These are phyloP conservation scores for Megathymus violae DNA, from an alignment of 1,140 invertebrate species.

Conservation along the genomic window DNA sequence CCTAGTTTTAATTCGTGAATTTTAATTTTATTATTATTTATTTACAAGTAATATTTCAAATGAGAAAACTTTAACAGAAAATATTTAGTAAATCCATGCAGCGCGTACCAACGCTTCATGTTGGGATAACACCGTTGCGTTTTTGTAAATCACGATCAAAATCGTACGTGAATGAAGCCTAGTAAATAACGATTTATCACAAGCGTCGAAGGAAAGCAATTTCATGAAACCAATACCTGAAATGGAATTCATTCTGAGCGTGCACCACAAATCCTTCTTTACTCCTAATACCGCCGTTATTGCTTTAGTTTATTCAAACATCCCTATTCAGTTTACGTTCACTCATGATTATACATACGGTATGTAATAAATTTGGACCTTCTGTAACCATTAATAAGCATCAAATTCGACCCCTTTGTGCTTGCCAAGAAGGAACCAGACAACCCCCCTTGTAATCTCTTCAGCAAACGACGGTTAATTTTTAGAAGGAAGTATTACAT, in stretches of 20 bases:
- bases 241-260: neutral
- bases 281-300: constrained; percentile 1
- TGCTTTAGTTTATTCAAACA: neutral
- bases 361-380: too few relatives aligned
- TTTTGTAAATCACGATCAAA: constrained; percentile 5
- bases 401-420: too few relatives aligned
- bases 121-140: constrained; percentile 2
- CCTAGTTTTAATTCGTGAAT: too few relatives aligned
- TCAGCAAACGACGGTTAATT: too few relatives aligned
- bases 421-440: too few relatives aligned
- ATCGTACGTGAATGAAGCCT: neutral
- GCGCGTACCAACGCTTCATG: neutral
- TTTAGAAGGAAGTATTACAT: too few relatives aligned
- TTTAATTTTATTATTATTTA: too few relatives aligned
- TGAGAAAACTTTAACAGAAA: too few relatives aligned
- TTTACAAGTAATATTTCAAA: too few relatives aligned
- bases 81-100: neutral
- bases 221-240: constrained; percentile 8
- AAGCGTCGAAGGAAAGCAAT: constrained; percentile 10
- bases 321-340: neutral
- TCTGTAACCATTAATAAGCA: too few relatives aligned
- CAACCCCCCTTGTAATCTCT: too few relatives aligned
- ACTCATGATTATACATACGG: too few relatives aligned
- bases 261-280: constrained; percentile 2
- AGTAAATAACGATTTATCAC: constrained; percentile 14